Evolutionary conservation across 2,797 vertebrate species (phyloP).

Genomic region (Chaunax sp.): DNA sequence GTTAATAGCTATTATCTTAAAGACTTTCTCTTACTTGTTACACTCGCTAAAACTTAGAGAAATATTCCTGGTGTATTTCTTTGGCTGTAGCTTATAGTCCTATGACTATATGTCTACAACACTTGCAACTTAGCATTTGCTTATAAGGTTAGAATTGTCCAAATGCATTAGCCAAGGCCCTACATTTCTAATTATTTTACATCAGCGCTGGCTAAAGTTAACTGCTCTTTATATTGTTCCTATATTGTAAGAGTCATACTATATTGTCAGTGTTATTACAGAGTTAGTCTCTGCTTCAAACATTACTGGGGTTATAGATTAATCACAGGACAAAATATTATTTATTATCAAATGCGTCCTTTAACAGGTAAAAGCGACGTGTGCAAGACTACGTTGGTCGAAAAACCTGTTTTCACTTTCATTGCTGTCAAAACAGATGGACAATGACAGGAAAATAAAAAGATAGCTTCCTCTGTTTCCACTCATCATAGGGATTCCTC

Average conservation of each 20-base stretch:
- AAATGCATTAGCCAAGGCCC: constrained; percentile 2
- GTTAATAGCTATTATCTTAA: too few relatives aligned
- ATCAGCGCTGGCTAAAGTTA: constrained; percentile 22
- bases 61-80: not conserved
- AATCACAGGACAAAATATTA: not conserved
- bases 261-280: not conserved
- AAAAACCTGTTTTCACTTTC: constrained; percentile 15
- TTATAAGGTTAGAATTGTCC: constrained; percentile 24
- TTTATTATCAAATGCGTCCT: not conserved
- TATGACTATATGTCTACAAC: too few relatives aligned
- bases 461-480: not conserved
- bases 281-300: constrained; percentile 6
- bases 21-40: too few relatives aligned
- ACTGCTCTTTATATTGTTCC: constrained; percentile 11
- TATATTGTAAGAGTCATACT: not conserved
- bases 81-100: not conserved
- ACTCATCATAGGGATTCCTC: constrained; percentile 11
- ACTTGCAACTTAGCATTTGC: constrained; percentile 10
- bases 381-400: constrained; percentile 9
- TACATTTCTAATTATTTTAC: constrained; percentile 30
- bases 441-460: constrained; percentile 15
- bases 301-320: not conserved
- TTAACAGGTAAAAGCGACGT: constrained; percentile 1
- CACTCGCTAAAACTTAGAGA: not conserved
- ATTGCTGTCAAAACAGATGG: constrained; percentile 1